Evolutionary conservation across 2,113 vertebrate species (phyloP), one percentile per base, ranked within the genome.

Genomic region (Danionella cerebrum): DNA sequence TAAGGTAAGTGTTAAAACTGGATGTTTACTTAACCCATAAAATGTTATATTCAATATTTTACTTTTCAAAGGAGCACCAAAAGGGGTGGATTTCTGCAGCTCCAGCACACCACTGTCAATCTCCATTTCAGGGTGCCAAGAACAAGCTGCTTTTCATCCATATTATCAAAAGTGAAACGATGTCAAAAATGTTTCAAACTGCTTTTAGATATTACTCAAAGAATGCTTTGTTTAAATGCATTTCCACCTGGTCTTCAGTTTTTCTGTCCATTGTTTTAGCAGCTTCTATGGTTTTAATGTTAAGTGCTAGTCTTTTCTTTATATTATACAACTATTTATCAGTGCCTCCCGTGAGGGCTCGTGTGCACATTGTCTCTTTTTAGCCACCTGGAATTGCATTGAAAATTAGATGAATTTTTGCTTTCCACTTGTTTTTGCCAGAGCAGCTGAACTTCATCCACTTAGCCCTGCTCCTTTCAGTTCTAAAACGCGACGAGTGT

Each of bases 171-270:
- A n/a, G n/a, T n/a, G n/a, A n/a, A n/a, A n/a, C n/a, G n/a, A n/a
- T n/a, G n/a, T n/a, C n/a, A n/a, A n/a, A n/a, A n/a, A n/a, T n/a
- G n/a, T 51, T 11, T 42, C 31, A 19, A 8, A 14, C 35, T 54
- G 45, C 71, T 69, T 51, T 72, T 39, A 22, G 51, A 68, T 78
- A 76, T 68, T 79, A 33, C 76, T 73, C 67, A 82, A 76, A 73
- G 69, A 33, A 6, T 33, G 72, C 76, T 83, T 79, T 80, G 31
- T 78, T 82, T 72, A 83, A 86, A 76, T 84, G 76, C 58, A 48
- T 63, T 55, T 48, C 77, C 84, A 80, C 73, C 78, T 80, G 78
- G 76, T 76, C 65, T 67, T 71, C 65, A 62, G 42, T 21, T 63
- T 45, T 53, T 63, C n/a, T 64, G 53, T 60, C 21, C 18, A 63